Conservation (phyloP, 1,140 invertebrate species). For the Proales similis region DNA sequence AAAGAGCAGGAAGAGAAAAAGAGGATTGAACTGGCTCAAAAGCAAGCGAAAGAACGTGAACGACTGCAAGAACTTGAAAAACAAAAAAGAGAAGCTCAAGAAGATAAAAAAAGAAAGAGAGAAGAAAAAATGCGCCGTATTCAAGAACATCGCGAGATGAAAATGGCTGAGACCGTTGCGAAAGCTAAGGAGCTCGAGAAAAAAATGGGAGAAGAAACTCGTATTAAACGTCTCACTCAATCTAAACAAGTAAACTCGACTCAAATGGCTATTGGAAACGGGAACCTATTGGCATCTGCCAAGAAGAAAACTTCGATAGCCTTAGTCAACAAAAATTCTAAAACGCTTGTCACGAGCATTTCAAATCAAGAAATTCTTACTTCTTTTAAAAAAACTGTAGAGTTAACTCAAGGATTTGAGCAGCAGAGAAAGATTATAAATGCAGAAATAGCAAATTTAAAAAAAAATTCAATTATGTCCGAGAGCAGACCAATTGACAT, state of each 20-base stretch:
- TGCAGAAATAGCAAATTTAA: not conserved
- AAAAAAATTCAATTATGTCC: too few relatives aligned
- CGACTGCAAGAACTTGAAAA: conserved; percentile 3
- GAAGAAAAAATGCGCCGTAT: conserved; percentile 29
- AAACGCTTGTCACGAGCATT: conserved; percentile 1
- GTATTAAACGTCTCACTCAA: conserved; percentile 1
- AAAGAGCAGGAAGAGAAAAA: conserved; percentile 17
- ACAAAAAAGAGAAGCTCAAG: not conserved
- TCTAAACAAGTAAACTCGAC: conserved; percentile 19
- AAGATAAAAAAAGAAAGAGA: conserved; percentile 7
- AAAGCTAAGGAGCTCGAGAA: conserved; percentile 10
- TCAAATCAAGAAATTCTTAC: conserved; percentile 25
- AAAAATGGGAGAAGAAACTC: not conserved
- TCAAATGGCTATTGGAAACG: not conserved
- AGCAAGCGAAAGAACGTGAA: conserved; percentile 14
- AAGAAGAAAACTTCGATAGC: conserved; percentile 11
- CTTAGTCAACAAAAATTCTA: conserved; percentile 1
- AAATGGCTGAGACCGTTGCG: conserved; percentile 18
- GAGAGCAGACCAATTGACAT: too few relatives aligned
- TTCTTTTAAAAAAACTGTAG: conserved; percentile 30
- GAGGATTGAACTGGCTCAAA: conserved; percentile 4
- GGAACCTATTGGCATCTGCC: not conserved
- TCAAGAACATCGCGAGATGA: conserved; percentile 12
- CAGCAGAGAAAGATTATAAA: not conserved
- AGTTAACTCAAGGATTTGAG: conserved; percentile 6